Percentiles rank a stretch among this genome's conserved stretches.
Evolutionary conservation across 2,113 vertebrate species (phyloP).

Genomic region (Barbus barbus): DNA sequence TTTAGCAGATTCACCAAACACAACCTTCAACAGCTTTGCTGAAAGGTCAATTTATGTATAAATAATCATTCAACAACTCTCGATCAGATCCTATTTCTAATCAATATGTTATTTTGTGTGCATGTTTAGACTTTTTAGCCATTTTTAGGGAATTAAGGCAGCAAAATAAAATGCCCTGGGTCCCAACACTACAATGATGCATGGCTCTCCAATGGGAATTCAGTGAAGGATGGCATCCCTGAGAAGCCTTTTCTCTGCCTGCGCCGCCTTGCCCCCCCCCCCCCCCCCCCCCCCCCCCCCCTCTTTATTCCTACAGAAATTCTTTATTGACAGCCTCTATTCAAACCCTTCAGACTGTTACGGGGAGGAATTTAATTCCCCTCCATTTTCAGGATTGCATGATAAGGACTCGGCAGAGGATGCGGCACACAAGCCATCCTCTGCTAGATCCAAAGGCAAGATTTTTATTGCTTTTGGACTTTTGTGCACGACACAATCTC

Average conservation of each 20-base stretch:
- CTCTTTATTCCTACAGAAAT: slow-evolving; percentile 81
- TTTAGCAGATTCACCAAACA: slow-evolving; percentile 10
- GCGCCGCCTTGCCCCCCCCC: slow-evolving; percentile 70
- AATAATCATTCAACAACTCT: background rate
- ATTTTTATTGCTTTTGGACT: slow-evolving; percentile 38
- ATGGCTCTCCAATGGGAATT: slow-evolving; percentile 86
- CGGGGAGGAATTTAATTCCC: slow-evolving; percentile 85
- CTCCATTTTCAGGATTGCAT: slow-evolving; percentile 78
- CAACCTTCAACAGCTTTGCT: slow-evolving; percentile 6
- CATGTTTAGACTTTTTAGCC: background rate
- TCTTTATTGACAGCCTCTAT: slow-evolving; percentile 90
- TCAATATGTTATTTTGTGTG: background rate
- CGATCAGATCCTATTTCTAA: background rate
- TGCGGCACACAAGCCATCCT: slow-evolving; percentile 51
- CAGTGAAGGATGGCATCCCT: slow-evolving; percentile 89
- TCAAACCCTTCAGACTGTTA: slow-evolving; percentile 81
- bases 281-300: slow-evolving; percentile 63
- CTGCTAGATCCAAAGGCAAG: slow-evolving; percentile 50
- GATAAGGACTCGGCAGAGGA: slow-evolving; percentile 67
- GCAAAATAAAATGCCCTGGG: slow-evolving; percentile 12
- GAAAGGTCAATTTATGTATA: slow-evolving; percentile 6
- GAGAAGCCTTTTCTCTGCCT: slow-evolving; percentile 81
- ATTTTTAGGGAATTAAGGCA: slow-evolving; percentile 42
- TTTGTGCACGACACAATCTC: background rate
- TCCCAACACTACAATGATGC: slow-evolving; percentile 73